Evolutionary conservation across 2,888 invertebrate species (phyloP).

Genomic region (Rhopalosiphum nymphaeae): DNA sequence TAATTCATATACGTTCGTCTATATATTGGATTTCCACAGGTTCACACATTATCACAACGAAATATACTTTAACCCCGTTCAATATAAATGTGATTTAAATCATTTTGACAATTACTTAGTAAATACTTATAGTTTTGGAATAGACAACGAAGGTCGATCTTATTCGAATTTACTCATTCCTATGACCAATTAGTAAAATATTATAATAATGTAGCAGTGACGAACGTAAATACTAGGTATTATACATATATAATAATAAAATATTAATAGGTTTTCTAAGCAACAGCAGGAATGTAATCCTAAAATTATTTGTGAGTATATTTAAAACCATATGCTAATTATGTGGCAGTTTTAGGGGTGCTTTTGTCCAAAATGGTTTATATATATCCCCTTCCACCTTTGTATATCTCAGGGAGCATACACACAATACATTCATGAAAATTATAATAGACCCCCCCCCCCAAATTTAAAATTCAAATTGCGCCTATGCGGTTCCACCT

Average conservation of each 20-base stretch:
- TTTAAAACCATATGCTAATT: no score
- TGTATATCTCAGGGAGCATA: no score
- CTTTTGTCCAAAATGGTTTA: no score
- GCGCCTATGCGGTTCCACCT: no score
- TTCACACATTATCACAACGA: not conserved
- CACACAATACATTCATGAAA: no score
- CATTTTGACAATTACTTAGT: not conserved
- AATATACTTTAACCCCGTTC: not conserved
- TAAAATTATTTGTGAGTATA: no score
- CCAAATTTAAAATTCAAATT: no score
- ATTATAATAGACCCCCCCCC: no score
- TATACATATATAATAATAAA: not conserved
- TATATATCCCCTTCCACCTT: no score
- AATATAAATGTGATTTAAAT: not conserved
- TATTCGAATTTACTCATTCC: no score
- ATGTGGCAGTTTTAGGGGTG: no score
- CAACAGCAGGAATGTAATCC: no score
- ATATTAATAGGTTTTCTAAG: not conserved
- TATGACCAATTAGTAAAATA: not conserved
- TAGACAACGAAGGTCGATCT: not conserved
- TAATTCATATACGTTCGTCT: not conserved
- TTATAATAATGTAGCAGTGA: not conserved
- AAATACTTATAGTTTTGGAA: not conserved
- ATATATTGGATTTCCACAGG: not conserved
- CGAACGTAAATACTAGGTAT: not conserved